phyloP scores from a whole-genome alignment of 2,888 invertebrate species.

The Scaptomyza caliginosa region DNA sequence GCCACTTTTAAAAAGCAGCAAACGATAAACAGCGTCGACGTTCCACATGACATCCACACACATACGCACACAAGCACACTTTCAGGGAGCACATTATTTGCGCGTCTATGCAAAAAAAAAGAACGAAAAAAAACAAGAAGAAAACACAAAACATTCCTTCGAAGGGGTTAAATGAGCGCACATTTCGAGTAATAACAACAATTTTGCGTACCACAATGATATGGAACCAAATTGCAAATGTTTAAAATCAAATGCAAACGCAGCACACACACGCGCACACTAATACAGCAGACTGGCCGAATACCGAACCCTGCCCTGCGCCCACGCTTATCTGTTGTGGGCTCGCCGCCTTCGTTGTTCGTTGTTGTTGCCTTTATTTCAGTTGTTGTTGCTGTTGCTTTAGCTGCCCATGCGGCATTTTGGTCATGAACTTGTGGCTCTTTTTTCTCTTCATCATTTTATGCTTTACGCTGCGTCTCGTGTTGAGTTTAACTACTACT shows the following conservation, averaged over 20 bases:
- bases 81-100: slow-evolving; percentile 42
- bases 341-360: slow-evolving; percentile 26
- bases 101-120: slow-evolving; percentile 50
- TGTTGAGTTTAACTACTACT: slow-evolving; percentile 3
- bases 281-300: slow-evolving; percentile 31
- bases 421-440: slow-evolving; percentile 74
- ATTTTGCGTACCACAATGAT: slow-evolving; percentile 45
- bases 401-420: slow-evolving; percentile 62
- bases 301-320: slow-evolving; percentile 34
- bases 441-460: too few relatives aligned
- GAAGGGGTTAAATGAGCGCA: slow-evolving; percentile 73
- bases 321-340: slow-evolving; percentile 56
- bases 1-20: slow-evolving; percentile 8
- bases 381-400: slow-evolving; percentile 13
- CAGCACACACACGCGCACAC: slow-evolving; percentile 51
- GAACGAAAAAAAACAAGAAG: slow-evolving; percentile 43
- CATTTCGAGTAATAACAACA: slow-evolving; percentile 35
- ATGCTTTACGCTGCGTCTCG: slow-evolving; percentile 18
- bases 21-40: slow-evolving; percentile 66
- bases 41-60: slow-evolving; percentile 82
- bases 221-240: slow-evolving; percentile 47
- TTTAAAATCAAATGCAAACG: slow-evolving; percentile 56
- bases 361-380: not conserved
- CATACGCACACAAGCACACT: slow-evolving; percentile 29
- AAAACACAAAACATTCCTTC: slow-evolving; percentile 61